Base-by-base conservation (phyloP, 2,797 vertebrate species). In the Sebastes baramenuke region DNA sequence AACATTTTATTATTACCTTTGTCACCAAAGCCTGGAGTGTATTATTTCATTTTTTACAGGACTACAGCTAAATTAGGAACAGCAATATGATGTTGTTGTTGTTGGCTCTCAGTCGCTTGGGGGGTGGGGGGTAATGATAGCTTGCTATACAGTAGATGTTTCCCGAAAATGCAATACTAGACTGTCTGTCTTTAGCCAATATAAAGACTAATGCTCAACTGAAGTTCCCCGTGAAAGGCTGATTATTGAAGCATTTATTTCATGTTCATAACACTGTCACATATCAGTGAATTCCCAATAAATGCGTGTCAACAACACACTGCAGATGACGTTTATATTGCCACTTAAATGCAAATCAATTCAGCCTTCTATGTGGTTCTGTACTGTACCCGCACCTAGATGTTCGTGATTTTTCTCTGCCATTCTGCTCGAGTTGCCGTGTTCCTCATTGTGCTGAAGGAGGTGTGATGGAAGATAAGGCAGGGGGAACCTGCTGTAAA, bases 401-500 rank as follows among this genome's bases (percentile, higher is more conserved):
- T 78, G 18, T 38, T 79, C 73, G 66, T 56, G 64, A 67, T n/a
- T 72, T 72, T 67, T 46, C 38, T 79, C 32, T 52, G 42, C 70
- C 86, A 81, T 86, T 85, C 71, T 86, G 81, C 80, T 76, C 38
- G 67, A 88, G 69, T 71, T 86, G 72, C 77, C 14, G 30, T 88
- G 64, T 89, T 85, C 49, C 77, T 87, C 83, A 79, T 88, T 89
- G 89, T 90, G 71, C 67, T 62, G 76, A 81, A 87, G 73, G 68
- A 88, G 86, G 80, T 84, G 79, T 59, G 86, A 93, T 92, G 80
- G 76, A 80, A 88, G 89, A 93, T 92, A 94, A 89, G 83, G 77
- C 60, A 18, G 62, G 56, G 49, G 79, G 69, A 87, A 78, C 56
- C 75, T 87, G 91, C 83, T 87, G 86, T 89, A 91, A 90, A 93